These are phyloP conservation scores for Stegodyphus dumicola DNA, from an alignment of 1,140 invertebrate genomes.

Conservation along the genomic window DNA sequence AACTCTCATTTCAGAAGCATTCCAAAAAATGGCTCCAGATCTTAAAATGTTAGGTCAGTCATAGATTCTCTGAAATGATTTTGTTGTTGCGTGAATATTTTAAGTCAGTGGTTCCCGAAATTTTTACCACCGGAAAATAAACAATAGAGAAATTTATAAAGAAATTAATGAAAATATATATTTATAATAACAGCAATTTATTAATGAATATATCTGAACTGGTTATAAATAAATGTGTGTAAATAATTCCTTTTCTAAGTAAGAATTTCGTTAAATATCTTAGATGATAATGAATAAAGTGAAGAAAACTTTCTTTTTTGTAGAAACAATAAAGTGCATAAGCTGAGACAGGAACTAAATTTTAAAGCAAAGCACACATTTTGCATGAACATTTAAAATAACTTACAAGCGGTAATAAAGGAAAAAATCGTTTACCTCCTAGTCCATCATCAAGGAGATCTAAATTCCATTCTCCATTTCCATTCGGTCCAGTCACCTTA, in stretches of 20 bases:
- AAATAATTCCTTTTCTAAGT: neutral
- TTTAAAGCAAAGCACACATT: neutral
- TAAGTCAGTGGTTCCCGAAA: too few species aligned
- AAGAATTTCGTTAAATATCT: neutral
- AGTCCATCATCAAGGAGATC: conserved; percentile 16
- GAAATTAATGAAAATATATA: too few species aligned
- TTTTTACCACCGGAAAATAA: too few species aligned
- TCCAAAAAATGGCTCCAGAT: too few species aligned
- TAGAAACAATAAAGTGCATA: neutral
- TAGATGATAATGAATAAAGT: neutral
- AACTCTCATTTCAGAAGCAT: too few species aligned
- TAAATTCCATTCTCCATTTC: neutral
- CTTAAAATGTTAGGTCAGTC: too few species aligned
- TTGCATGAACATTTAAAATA: neutral
- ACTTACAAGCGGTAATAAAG: neutral
- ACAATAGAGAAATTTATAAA: too few species aligned
- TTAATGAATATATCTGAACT: too few species aligned
- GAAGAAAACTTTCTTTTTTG: neutral
- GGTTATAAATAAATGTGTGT: neutral
- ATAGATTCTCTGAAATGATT: too few species aligned
- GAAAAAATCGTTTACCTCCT: conserved; percentile 12
- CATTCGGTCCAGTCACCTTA: neutral
- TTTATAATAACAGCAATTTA: too few species aligned
- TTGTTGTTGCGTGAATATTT: too few species aligned
- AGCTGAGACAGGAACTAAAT: too few species aligned